phyloP scores from a whole-genome alignment of 2,797 vertebrate genomes.

The Sarcophilus harrisii region DNA sequence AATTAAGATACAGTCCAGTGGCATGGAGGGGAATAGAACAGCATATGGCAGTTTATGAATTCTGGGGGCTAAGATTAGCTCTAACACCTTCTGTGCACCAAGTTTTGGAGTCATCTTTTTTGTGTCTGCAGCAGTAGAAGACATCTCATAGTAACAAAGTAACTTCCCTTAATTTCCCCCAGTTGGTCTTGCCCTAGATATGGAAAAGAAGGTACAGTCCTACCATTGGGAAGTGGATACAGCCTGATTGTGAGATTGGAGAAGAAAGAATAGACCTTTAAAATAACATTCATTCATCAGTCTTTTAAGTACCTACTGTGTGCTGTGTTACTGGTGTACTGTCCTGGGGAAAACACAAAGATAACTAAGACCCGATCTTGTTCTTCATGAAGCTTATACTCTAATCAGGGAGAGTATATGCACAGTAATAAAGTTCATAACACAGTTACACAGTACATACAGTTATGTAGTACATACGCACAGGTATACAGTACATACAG shows the following conservation, averaged over 20 bases:
- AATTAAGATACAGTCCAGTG: neutral
- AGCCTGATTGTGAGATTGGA: neutral
- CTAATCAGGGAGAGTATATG: neutral
- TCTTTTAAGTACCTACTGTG: neutral
- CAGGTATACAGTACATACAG: too few relatives aligned
- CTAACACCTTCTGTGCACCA: neutral
- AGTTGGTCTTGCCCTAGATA: neutral
- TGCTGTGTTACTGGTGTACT: neutral
- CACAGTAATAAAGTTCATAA: neutral
- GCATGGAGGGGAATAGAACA: fast-evolving
- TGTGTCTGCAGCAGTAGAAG: too few relatives aligned
- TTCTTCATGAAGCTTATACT: neutral
- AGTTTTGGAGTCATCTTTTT: neutral
- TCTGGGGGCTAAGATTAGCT: neutral
- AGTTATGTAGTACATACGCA: too few relatives aligned
- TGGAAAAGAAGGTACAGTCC: neutral
- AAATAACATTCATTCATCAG: neutral
- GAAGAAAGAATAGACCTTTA: neutral
- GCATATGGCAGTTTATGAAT: neutral
- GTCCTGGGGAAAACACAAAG: neutral
- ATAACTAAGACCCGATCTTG: neutral
- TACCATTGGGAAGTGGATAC: neutral
- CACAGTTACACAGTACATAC: too few relatives aligned
- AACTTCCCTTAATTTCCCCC: neutral
- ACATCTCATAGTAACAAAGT: neutral